Evolutionary conservation across 2,113 vertebrate species (phyloP).

Genomic region (Dipodomys merriami): DNA sequence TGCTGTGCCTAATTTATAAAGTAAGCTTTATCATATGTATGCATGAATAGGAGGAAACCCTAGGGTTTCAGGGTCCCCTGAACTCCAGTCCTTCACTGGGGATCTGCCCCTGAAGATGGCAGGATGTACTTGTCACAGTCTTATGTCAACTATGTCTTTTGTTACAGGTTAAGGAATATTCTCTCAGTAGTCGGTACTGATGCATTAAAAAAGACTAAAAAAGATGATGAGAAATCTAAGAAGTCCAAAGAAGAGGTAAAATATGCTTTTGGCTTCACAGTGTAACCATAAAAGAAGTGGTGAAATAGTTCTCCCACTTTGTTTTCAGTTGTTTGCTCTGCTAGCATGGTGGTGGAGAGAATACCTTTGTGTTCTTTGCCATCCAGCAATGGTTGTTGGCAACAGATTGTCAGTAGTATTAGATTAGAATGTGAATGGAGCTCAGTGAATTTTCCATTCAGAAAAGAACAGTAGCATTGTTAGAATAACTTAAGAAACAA

Average conservation of each 20-base stretch:
- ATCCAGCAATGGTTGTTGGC: not conserved
- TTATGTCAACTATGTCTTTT: not conserved
- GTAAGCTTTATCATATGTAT: not conserved
- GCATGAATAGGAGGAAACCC: not conserved
- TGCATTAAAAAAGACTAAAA: conserved; percentile 95
- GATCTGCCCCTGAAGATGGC: not conserved
- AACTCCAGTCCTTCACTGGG: not conserved
- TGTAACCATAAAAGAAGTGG: not conserved
- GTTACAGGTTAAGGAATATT: conserved; percentile 92
- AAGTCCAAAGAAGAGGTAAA: conserved; percentile 94
- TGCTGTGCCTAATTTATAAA: not conserved
- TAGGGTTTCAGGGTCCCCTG: not conserved
- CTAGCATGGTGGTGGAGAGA: not conserved
- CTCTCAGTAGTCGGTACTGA: conserved; percentile 96
- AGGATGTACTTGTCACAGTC: not conserved
- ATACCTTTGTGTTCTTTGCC: not conserved
- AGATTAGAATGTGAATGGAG: not conserved
- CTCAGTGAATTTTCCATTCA: conserved; percentile 13
- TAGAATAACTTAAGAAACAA: not conserved
- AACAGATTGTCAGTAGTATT: not conserved
- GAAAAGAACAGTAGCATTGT: not conserved
- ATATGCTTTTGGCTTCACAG: not conserved
- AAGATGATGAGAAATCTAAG: conserved; percentile 94
- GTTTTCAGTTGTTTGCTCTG: not conserved
- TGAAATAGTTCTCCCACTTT: not conserved